Evolutionary conservation across 2,888 invertebrate genomes (phyloP), one percentile per base, ranked within the genome.

Genomic region (Acrocyrtus sp.): DNA sequence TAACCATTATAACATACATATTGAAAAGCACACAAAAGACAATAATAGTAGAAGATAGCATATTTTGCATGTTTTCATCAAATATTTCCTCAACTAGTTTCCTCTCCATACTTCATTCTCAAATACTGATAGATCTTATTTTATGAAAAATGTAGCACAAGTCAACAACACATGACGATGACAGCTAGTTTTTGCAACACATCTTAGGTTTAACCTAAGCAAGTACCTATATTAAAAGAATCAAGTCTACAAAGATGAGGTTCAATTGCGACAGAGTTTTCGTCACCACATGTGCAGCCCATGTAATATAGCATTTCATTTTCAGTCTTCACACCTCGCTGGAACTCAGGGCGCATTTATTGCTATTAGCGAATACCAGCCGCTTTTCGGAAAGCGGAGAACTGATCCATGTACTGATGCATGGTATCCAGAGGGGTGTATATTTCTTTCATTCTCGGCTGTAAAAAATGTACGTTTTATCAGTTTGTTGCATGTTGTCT

Each of bases 321-420:
- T 21, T 50, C 50, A 22, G 21, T 47, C 47, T 19, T 19, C 47
- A 5, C 34, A 43, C 51, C 51, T 61, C 17, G 39, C 48, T 24
- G 24, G 15, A 63, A 26, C 29, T n/a, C 3, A 29, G 29, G 51
- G 17, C 26, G 22, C 26, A 22, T 15, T 21, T 1, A 34, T 5
- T 3, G 1, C 21, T 4, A 15, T 78, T 75, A 82, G 12, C 82
- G 82, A 72, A 87, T 84, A 27, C 90, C 89, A 0, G 91, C 89
- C 0, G 90, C 87, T 83, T 96, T 97, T 68, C 95, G 88, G 82
- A 94, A 95, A 66, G 92, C 90, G 75, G 91, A 92, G 83, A 97
- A 97, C 83, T 96, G 95, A 85, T 97, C 96, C 82, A 96, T 87
- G 84, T 97, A 97, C 83, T 97, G 97, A 81, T 94, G 93, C 75